Base-by-base conservation (phyloP, 2,797 vertebrate genomes). In the Schizopygopsis malacanthus region DNA sequence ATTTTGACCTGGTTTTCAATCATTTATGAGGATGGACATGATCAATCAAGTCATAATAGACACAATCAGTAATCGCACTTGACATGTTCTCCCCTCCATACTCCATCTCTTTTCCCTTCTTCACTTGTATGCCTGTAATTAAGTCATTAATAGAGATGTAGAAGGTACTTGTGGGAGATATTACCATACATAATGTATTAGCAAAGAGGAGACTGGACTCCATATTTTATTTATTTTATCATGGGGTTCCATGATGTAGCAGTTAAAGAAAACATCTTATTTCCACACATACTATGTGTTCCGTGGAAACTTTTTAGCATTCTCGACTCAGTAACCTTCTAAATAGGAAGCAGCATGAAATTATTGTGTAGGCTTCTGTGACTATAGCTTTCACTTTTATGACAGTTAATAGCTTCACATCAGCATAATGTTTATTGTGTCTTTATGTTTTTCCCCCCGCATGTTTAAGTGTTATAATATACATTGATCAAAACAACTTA, bases 61-160 rank as follows among this genome's bases (percentile, higher is more conserved):
- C 18, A 25, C 78, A 78, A 83, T 76, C 80, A 86, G 39, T 61
- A 52, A 83, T 65, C 28, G 41, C 15, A 73, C 73, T 77, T 59
- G 56, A 72, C 41, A 65, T 41, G 1, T 69, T 72, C 70, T 83
- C 69, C 47, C 43, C 15, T 63, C 43, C 59, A 69, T 75, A 59
- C 67, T 63, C 47, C 25, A 3, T 63, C 18, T 73, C 54, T n/a
- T 56, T 80, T 39, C 78, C 71, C 75, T 69, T 75, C 71, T 50
- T 76, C 4, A 50, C 79, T 88, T 72, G 76, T 76, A 85, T 16
- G 72, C 67, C 84, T 76, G 85, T 87, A 90, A 87, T 81, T 88
- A 82, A 88, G 86, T 84, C 90, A 90, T 91, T 91, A 90, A 90
- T 90, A 89, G 87, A 90, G 87, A 85, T 90, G 85, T 88, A 87